Base-by-base conservation (phyloP, 2,113 vertebrate species). In the Rhipidura dahli region DNA sequence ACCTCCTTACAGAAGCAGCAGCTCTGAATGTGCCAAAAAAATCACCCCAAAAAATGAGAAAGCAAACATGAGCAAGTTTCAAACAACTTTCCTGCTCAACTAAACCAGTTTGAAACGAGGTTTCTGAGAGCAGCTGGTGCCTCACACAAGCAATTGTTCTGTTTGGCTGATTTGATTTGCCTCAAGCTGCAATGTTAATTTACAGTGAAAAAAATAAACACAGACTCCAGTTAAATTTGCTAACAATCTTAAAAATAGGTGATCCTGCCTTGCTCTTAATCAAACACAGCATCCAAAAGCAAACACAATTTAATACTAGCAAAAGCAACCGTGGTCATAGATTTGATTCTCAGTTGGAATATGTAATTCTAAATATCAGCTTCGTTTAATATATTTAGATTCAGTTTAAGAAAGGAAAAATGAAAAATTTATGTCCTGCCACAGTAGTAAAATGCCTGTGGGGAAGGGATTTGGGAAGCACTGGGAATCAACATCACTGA, bases 141-240 rank as follows among this genome's bases (percentile, higher is more conserved):
- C 87, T 76, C 92, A 89, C 40, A 17, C 57, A 77, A 75, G 50
- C 47, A 61, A 26, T 80, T 94, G 40, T 89, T 93, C 63, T 93
- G 37, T 83, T 91, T 72, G 73, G 61, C 47, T 93, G 60, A 83
- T 89, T 93, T 81, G 77, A 80, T 93, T 90, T 92, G 91, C 88
- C 87, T 90, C 15, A 1, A 94, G 83, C 63, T 40, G 61, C 26
- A 19, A 14, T 40, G 80, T 65, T 94, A 95, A 92, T 92, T 92
- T 87, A 91, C 24, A 59, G 56, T 53, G 45, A 59, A 82, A 87
- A 89, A 84, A 83, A 77, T 64, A 93, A 97, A 77, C 66, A 77
- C 47, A 81, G 78, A 75, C 64, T 93, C 44, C 30, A 30, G 72
- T 57, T 79, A 77, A 93, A 87, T 81, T 66, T 91, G 28, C 45